Evolutionary conservation across 1,140 invertebrate genomes (phyloP).

Genomic region (Psix sp.): DNA sequence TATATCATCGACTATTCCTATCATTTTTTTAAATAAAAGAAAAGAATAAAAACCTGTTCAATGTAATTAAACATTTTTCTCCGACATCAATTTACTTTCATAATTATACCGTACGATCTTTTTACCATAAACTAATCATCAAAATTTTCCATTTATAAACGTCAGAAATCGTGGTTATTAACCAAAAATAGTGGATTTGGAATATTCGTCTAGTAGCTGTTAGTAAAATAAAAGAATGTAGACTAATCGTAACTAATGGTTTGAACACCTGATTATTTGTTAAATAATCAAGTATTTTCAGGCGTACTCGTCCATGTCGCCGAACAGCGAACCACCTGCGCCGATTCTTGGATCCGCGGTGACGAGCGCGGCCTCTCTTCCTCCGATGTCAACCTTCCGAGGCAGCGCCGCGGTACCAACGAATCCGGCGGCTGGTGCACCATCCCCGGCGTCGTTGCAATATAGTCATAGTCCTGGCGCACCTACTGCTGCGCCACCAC

Average conservation of each 20-base stretch:
- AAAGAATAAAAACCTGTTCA: slow-evolving; percentile 3
- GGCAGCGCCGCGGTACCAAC: slow-evolving; percentile 78
- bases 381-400: slow-evolving; percentile 95
- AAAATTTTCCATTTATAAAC: no score
- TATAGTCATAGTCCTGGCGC: slow-evolving; percentile 75
- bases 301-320: slow-evolving; percentile 80
- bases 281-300: slow-evolving; percentile 70
- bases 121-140: no score
- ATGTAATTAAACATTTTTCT: no score
- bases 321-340: slow-evolving; percentile 74
- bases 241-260: slow-evolving; percentile 7
- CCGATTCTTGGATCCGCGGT: slow-evolving; percentile 77
- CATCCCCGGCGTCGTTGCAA: slow-evolving; percentile 80
- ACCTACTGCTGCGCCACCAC: slow-evolving; percentile 67
- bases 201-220: no score
- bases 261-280: slow-evolving; percentile 39
- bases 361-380: slow-evolving; percentile 84
- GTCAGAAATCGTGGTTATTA: no score
- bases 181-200: no score
- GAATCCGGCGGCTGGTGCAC: slow-evolving; percentile 74
- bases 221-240: not conserved
- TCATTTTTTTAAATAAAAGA: slow-evolving; percentile 15
- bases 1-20: slow-evolving; percentile 10
- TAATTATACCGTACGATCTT: no score
- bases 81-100: no score